Conservation (phyloP, 2,888 invertebrate species). For the Chaetogeoica ovagalla region DNA sequence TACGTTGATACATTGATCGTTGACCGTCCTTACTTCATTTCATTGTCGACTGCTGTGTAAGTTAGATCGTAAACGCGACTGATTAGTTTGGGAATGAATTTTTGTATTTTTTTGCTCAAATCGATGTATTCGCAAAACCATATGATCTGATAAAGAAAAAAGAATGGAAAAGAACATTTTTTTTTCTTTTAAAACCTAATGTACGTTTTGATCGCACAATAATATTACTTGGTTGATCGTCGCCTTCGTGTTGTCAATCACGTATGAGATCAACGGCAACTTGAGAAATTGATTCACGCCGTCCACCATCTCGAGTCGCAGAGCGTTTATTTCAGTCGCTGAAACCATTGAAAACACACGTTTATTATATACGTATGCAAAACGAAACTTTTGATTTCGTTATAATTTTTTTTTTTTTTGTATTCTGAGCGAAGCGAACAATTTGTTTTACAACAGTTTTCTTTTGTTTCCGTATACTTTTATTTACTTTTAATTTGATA, state of each 20-base stretch:
- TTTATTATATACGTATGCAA: too few species aligned
- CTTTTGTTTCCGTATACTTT: too few species aligned
- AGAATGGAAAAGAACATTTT: not conserved
- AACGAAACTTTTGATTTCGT: too few species aligned
- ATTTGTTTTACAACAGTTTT: too few species aligned
- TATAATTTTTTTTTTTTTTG: too few species aligned
- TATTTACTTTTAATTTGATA: too few species aligned
- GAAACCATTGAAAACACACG: conserved; percentile 39
- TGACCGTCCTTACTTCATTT: conserved; percentile 67
- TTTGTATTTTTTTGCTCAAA: conserved; percentile 70
- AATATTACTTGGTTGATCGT: conserved; percentile 64
- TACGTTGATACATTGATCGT: not conserved
- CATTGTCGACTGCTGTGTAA: conserved; percentile 78
- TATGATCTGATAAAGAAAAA: conserved; percentile 57
- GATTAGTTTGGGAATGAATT: conserved; percentile 68
- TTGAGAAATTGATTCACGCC: conserved; percentile 68
- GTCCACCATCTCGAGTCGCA: conserved; percentile 66
- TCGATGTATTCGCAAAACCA: conserved; percentile 79
- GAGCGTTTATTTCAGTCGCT: conserved; percentile 65
- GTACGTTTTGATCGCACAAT: not conserved
- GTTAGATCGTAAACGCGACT: conserved; percentile 73
- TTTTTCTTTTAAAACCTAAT: too few species aligned
- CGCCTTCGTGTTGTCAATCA: conserved; percentile 66
- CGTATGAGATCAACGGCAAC: conserved; percentile 66
- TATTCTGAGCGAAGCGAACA: too few species aligned